Percentiles rank a stretch among this genome's conserved stretches.
Evolutionary conservation across 2,113 vertebrate genomes (phyloP).

Genomic region (Hystrix cristata): DNA sequence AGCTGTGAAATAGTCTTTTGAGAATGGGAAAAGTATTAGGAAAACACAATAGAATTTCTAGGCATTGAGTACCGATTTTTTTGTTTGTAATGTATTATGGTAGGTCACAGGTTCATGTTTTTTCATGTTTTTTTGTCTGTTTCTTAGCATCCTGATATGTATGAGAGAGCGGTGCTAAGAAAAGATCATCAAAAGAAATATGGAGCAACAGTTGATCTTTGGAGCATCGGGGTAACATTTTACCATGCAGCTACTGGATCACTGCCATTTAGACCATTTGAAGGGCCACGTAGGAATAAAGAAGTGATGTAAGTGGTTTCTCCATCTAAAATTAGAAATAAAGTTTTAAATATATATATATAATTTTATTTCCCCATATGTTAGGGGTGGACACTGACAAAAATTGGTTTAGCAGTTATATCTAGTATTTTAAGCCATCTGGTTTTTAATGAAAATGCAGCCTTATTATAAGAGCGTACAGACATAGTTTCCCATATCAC

Average conservation of each 20-base stretch:
- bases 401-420: slow-evolving; percentile 1
- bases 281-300: slow-evolving; percentile 98
- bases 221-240: slow-evolving; percentile 99
- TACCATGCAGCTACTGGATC: slow-evolving; percentile 98
- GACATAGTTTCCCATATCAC: background rate
- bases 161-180: slow-evolving; percentile 96
- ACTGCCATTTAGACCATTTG: slow-evolving; percentile 98
- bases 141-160: slow-evolving; percentile 97
- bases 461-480: background rate
- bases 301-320: slow-evolving; percentile 96
- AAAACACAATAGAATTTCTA: background rate
- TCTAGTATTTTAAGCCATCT: slow-evolving; percentile 31
- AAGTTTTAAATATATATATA: background rate
- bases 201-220: slow-evolving; percentile 97
- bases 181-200: slow-evolving; percentile 99
- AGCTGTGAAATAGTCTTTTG: background rate
- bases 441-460: slow-evolving; percentile 38
- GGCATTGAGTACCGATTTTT: background rate
- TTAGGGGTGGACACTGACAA: background rate
- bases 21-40: slow-evolving; percentile 3
- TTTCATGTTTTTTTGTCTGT: background rate
- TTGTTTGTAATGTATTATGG: background rate
- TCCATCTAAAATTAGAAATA: slow-evolving; percentile 16
- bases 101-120: background rate
- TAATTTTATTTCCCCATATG: slow-evolving; percentile 13